phyloP scores from a whole-genome alignment of 2,797 vertebrate genomes.

The Gobio occitaniae region DNA sequence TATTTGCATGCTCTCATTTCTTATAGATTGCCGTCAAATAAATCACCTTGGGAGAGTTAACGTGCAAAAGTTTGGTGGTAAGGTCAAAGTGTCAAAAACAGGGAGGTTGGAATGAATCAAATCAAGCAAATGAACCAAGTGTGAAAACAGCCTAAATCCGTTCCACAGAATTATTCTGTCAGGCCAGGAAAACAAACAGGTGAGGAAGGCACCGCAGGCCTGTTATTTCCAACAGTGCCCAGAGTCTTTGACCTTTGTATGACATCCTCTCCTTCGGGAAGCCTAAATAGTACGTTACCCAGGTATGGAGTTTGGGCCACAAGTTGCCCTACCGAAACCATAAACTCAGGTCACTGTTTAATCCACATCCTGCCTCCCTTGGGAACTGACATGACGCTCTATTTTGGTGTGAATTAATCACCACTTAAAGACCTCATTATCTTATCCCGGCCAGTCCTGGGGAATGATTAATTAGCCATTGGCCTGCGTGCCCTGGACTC shows the following conservation, averaged over 20 bases:
- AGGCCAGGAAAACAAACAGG: conserved; percentile 58
- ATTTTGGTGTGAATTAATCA: conserved; percentile 57
- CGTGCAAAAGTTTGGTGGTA: neutral
- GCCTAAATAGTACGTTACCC: conserved; percentile 41
- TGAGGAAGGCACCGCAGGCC: conserved; percentile 54
- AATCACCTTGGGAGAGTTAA: neutral
- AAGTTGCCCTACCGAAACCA: conserved; percentile 37
- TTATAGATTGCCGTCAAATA: neutral
- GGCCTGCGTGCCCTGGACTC: conserved; percentile 54
- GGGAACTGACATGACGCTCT: conserved; percentile 45
- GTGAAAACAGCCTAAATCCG: conserved; percentile 18
- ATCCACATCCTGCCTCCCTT: conserved; percentile 36
- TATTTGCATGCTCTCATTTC: neutral
- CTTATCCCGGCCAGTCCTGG: conserved; percentile 51
- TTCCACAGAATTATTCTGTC: conserved; percentile 40
- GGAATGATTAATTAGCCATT: conserved; percentile 58
- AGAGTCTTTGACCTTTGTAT: conserved; percentile 57
- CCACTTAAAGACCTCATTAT: conserved; percentile 56
- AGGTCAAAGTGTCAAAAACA: neutral
- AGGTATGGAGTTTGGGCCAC: conserved; percentile 45
- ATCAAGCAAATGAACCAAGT: conserved; percentile 21
- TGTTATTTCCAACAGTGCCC: conserved; percentile 46
- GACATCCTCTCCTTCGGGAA: conserved; percentile 57
- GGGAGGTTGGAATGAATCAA: neutral
- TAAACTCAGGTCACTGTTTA: conserved; percentile 34